Base-by-base conservation (phyloP, 92 coral and sea anemone genomes). In the Diadumene lineata region DNA sequence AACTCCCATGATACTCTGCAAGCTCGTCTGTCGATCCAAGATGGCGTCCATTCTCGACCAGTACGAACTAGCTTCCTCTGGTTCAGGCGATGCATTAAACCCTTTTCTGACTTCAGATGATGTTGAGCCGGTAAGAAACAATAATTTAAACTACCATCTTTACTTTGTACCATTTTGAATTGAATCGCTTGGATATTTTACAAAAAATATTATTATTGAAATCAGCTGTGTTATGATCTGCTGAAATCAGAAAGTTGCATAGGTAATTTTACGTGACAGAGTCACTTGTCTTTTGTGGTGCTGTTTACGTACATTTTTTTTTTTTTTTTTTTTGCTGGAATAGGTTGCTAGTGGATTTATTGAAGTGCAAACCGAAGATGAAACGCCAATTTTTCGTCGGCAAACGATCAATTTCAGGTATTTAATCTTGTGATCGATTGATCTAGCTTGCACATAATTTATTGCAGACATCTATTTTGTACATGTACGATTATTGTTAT, bases 11-110 rank as follows among this genome's bases (percentile, higher is more conserved):
- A 13, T 13, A 6, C 48, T 38, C 13, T 38, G 48, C 48, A 13
- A 13, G 48, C 48, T 6, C 13, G 48, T 4, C 48, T 38, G 48
- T 38, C 6, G 7, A 38, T 38, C 28, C 93, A 94, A 92, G 68
- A 94, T 94, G 98, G 98, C 97, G 79, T 94, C 98, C 89, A 86
- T 94, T 16, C 81, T 94, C 8, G 98, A 94, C 64, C 98, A 94
- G 78, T 94, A 94, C 83, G 84, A 88, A 51, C 82, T 44, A 51
- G 98, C 93, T 29, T 80, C 86, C 10, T 82, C 72, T 10, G 88
- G 88, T 21, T 81, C 81, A 53, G 66, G 27, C 64, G 85, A 81
- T 22, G 82, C 85, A 51, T 70, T 89, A 38, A 94, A 85, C 79
- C 91, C 94, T 30, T 90, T 86, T 44, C 72, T 89, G 11, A 84